Evolutionary conservation across 2,113 vertebrate genomes (phyloP).

Genomic region (Petaurus breviceps): DNA sequence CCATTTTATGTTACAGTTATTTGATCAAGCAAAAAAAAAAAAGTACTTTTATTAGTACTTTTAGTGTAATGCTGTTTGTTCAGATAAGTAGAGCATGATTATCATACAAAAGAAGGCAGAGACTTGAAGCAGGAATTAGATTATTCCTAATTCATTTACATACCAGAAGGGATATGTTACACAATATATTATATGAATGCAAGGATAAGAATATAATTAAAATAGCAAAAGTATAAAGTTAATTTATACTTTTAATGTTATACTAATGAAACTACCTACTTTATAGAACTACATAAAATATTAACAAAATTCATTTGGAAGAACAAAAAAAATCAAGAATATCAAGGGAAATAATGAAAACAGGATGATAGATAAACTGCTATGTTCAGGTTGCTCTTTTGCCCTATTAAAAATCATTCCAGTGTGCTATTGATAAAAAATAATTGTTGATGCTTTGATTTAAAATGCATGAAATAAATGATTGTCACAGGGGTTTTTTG

Average conservation of each 20-base stretch:
- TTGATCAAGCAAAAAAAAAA: background rate
- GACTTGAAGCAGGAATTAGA: background rate
- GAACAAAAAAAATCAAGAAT: background rate
- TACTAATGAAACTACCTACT: background rate
- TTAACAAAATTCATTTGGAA: background rate
- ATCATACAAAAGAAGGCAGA: background rate
- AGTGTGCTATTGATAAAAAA: background rate
- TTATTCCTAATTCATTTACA: background rate
- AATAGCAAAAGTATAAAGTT: background rate
- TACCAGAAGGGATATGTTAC: background rate
- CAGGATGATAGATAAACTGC: background rate
- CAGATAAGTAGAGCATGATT: background rate
- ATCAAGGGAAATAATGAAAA: background rate
- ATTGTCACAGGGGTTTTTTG: slow-evolving; percentile 5
- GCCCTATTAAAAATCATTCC: background rate
- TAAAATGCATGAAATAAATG: background rate
- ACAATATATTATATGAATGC: background rate
- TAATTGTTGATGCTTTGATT: background rate
- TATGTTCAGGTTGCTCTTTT: background rate
- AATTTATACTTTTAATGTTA: background rate
- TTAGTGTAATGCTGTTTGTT: background rate
- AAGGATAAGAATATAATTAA: background rate
- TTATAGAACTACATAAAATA: background rate
- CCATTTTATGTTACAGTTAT: background rate
- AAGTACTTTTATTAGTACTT: background rate